Base-by-base conservation (phyloP, 2,888 invertebrate genomes). In the Ypsolopha sequella region DNA sequence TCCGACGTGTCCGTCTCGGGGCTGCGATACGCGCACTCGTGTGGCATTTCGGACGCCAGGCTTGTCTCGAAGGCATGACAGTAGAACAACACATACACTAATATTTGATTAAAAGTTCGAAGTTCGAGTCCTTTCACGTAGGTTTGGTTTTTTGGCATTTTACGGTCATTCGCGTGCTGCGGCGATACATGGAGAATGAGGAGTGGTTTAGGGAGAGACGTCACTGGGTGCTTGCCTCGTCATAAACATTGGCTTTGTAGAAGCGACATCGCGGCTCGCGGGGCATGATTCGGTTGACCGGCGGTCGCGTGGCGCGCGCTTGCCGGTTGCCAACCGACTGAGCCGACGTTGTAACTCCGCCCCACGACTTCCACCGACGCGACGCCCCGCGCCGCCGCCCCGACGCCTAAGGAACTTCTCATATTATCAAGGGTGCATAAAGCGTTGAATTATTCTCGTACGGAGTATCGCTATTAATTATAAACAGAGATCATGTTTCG, bases 11-110 rank as follows among this genome's bases (percentile, higher is more conserved):
- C 87, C 75, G 75, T 81, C 61, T 80, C 87, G 69, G 88, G 79
- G 77, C 88, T 88, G 68, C 89, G 88, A 89, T 92, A 92, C 66
- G 91, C 90, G 81, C 93, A 93, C 66, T 92, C 92, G 73, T 88
- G 89, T 61, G 92, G 92, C 80, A 76, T 81, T 68, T 85, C 85
- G 60, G 76, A 79, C 76, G 82, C 79, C 60, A 61, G 65, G 66
- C 65, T 70, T 67, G 66, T 73, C 60, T 79, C 75, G 66, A 76
- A 63, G 62, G 69, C 85, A 85, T 85, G 75, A 64, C 74, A 78
- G 66, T 73, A 81, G 64, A 85, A 82, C 70, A 86, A 75, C 84
- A 85, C 86, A 73, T 75, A 85, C 84, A 86, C 84, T 75, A 84
- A 67, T 54, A 85, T 73, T 71, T 68, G 75, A 70, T 77, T 77